Percentiles rank a stretch among this genome's conserved stretches.
Evolutionary conservation across 1,140 invertebrate species (phyloP).

Genomic region (Pogonognathellus flavescens): DNA sequence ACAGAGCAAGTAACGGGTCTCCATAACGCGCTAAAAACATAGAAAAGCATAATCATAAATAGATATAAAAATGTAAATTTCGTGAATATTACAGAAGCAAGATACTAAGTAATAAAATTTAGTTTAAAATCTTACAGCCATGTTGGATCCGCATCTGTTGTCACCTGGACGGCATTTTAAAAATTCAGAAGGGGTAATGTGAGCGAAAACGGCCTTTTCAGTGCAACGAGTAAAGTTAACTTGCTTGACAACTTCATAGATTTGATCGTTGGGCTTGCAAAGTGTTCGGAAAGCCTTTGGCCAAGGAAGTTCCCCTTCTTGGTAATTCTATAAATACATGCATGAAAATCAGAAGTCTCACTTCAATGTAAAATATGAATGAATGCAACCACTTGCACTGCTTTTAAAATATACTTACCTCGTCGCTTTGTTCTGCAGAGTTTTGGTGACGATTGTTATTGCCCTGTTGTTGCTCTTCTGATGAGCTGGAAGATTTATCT

Average conservation of each 20-base stretch:
- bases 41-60: background rate
- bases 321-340: background rate
- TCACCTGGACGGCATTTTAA: constrained; percentile 63
- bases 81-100: too few species aligned
- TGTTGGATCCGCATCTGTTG: constrained; percentile 62
- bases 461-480: background rate
- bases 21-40: constrained; percentile 55
- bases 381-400: too few species aligned
- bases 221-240: constrained; percentile 67
- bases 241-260: constrained; percentile 67
- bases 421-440: constrained; percentile 21
- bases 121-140: constrained; percentile 57
- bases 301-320: constrained; percentile 62
- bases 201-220: constrained; percentile 65
- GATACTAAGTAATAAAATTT: too few species aligned
- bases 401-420: too few species aligned
- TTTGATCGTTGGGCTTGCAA: constrained; percentile 64
- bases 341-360: background rate
- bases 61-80: background rate
- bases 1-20: constrained; percentile 63
- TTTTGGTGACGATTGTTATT: background rate
- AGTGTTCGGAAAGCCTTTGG: constrained; percentile 63
- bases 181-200: constrained; percentile 57
- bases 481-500: background rate
- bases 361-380: too few species aligned